phyloP scores from a whole-genome alignment of 2,113 vertebrate species.

The Azemiops feae region DNA sequence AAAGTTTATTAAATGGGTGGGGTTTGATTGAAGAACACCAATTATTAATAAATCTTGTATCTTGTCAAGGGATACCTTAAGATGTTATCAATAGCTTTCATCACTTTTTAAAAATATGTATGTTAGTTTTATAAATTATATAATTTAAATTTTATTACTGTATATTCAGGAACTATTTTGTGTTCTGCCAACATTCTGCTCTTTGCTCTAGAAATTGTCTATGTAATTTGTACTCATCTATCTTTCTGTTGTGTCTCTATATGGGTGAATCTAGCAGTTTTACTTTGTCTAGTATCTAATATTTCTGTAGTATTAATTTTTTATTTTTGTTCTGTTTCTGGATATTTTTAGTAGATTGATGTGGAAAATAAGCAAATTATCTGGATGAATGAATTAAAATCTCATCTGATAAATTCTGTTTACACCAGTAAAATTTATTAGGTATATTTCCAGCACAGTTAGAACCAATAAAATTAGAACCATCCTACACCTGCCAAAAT shows the following conservation, averaged over 20 bases:
- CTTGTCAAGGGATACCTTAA: background rate
- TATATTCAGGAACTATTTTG: background rate
- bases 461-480: background rate
- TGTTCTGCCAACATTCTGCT: background rate
- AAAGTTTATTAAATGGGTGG: constrained; percentile 10
- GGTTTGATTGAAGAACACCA: background rate
- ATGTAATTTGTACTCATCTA: background rate
- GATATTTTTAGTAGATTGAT: background rate
- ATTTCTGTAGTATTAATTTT: background rate
- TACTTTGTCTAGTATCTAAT: background rate
- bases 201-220: background rate
- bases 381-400: background rate
- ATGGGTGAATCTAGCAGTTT: background rate
- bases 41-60: background rate
- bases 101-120: background rate
- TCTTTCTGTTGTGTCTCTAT: background rate
- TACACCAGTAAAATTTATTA: background rate
- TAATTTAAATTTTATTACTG: background rate
- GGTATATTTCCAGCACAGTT: background rate
- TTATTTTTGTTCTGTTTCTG: background rate
- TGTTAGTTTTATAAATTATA: background rate
- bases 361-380: background rate
- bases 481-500: background rate
- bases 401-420: background rate
- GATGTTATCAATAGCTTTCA: background rate